Evolutionary conservation across 2,888 invertebrate species (phyloP), one percentile per base, ranked within the genome.

Genomic region (Plemyria rubiginata): DNA sequence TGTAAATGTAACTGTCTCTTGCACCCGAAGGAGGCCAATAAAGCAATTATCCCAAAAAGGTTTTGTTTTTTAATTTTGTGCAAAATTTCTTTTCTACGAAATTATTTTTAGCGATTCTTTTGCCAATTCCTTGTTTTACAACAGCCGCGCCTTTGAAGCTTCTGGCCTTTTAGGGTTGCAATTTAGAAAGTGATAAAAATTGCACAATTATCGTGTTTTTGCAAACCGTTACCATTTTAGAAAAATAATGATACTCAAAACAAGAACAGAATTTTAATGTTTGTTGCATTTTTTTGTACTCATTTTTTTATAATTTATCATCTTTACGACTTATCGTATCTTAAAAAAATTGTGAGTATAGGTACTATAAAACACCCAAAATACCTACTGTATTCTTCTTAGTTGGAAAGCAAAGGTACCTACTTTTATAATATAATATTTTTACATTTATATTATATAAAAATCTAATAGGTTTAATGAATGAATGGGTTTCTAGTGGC

Each of bases 21-120:
- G 63, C 68, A 70, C 62, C 66, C 69, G 76, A 72, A 67, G 71
- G 66, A 65, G 48, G 58, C 65, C 66, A 76, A 81, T 81, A 81
- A 83, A 85, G 76, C 76, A 77, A 81, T 78, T 72, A 78, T 69
- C 66, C 59, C 66, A 43, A 55, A 55, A 40, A 15, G 46, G 15
- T 43, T 56, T 55, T 52, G 16, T 63, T 74, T 78, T 73, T 73
- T 69, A 71, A 52, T 56, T 73, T 86, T 88, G 84, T 77, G 86
- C 88, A 87, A 88, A 84, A 88, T 87, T 89, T 89, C 87, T 88
- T 87, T 88, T 87, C 88, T 79, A 72, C 71, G 85, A 86, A 88
- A 70, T 65, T 50, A 72, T 69, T 76, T 78, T 71, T 73, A 59
- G 46, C 62, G 63, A 57, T 54, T 16, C 69, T 52, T 75, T 81